Conservation (phyloP, 2,888 invertebrate genomes). For the Stenodema calcarata region DNA sequence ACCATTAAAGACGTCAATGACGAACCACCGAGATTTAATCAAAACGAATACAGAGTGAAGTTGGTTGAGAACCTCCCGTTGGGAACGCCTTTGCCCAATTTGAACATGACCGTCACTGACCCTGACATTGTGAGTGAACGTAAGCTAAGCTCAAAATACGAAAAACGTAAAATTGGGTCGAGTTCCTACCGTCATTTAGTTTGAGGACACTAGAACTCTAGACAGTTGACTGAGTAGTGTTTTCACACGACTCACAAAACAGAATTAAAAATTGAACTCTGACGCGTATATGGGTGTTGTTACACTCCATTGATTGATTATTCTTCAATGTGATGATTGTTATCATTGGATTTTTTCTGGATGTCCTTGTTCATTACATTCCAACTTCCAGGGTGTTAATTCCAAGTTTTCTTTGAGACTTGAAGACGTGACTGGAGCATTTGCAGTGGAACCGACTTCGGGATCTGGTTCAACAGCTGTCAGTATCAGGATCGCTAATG, state of each 20-base stretch:
- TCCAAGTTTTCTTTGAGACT: constrained; percentile 81
- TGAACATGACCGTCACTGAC: constrained; percentile 86
- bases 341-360: too few relatives aligned
- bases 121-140: constrained; percentile 75
- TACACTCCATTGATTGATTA: too few relatives aligned
- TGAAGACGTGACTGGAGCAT: constrained; percentile 81
- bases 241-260: too few relatives aligned
- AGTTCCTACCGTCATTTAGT: too few relatives aligned
- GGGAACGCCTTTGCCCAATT: constrained; percentile 79
- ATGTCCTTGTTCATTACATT: not conserved
- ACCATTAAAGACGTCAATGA: constrained; percentile 90
- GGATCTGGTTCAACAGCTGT: constrained; percentile 83
- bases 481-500: constrained; percentile 80
- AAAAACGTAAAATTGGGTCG: too few relatives aligned
- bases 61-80: constrained; percentile 83
- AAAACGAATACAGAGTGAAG: constrained; percentile 78
- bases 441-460: constrained; percentile 80
- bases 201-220: too few relatives aligned
- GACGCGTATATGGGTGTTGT: too few relatives aligned
- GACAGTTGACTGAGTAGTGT: too few relatives aligned
- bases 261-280: too few relatives aligned
- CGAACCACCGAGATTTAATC: constrained; percentile 84
- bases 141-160: too few relatives aligned
- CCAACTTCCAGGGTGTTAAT: constrained; percentile 74
- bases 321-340: too few relatives aligned